A percentile compares a stretch with the other conserved stretches of the same genome.
phyloP scores from a whole-genome alignment of 2,797 vertebrate genomes.

The Cercopithecus petaurista region DNA sequence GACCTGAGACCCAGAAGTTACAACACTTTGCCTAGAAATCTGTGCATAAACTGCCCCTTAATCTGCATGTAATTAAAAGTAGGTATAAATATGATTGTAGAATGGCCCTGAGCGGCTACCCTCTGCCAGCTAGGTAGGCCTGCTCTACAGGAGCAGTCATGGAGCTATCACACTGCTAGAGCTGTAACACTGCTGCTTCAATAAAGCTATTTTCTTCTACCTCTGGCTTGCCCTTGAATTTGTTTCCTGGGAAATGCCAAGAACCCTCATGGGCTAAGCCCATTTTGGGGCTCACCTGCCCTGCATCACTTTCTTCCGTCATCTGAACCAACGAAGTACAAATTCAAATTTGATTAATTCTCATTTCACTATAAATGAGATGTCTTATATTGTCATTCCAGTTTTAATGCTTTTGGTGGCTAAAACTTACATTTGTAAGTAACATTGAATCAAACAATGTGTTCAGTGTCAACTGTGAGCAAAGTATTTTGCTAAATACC shows the following conservation, averaged over 20 bases:
- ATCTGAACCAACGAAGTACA: neutral
- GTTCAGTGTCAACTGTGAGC: neutral
- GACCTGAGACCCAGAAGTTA: neutral
- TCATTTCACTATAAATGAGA: neutral
- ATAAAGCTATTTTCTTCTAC: neutral
- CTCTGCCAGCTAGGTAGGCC: neutral
- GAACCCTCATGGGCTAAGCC: neutral
- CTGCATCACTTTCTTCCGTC: neutral
- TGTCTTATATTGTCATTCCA: neutral
- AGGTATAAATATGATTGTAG: neutral
- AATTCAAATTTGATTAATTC: slow-evolving; percentile 10
- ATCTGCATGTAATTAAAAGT: neutral
- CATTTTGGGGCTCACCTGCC: neutral
- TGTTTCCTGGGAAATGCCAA: neutral
- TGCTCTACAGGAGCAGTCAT: neutral
- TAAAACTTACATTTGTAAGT: slow-evolving; percentile 20
- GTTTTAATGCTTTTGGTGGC: neutral
- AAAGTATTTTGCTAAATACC: neutral
- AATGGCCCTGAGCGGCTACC: neutral
- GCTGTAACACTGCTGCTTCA: neutral
- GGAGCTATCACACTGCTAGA: neutral
- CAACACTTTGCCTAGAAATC: neutral
- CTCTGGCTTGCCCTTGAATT: neutral
- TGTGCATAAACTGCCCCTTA: neutral
- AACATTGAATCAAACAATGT: neutral